Evolutionary conservation across 2,888 invertebrate genomes (phyloP), one percentile per base, ranked within the genome.

Genomic region (Oscheius sp.): DNA sequence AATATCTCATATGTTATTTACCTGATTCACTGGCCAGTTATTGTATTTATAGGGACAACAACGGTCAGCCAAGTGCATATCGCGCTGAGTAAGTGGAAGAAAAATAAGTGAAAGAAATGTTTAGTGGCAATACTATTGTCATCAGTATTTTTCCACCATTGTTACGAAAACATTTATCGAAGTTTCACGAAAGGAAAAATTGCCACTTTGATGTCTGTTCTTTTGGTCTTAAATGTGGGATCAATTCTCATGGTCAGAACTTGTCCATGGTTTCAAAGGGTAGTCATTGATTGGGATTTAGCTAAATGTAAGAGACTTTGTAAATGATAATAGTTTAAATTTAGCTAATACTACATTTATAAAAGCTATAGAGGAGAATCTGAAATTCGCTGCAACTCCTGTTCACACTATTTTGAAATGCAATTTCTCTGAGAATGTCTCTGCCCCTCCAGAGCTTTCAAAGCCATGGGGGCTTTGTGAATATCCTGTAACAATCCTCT

Each of bases 1-100:
- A 29, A 25, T 27, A 52, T 52, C 17, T 52, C 52, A n/a, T 52
- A 52, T 52, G 52, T 29, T 8, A 25, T 25, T 29, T 52, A 52
- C 12, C 52, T 52, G 8, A 25, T 52, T 23, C 52, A 52, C 27
- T 52, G 52, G 52, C 52, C 52, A 10, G 27, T 8, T 25, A 27
- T 52, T 27, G 27, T 50, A 3, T 27, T 52, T n/a, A 25, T 52
- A 2, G 25, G 27, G 2, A 52, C 27, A 3, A 4, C 12, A 3
- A 52, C 23, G n/a, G 31, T 25, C 27, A 25, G 10, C 8, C 20
- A 25, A 27, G 31, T 52, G 8, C 52, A 52, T 27, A 25, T 29
- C 17, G 52, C 17, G 2, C 3, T 52, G 1, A 27, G 52, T 52
- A 52, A 27, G 52, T 52, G 2, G 5, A 15, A 10, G 17, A 3